Evolutionary conservation across 2,888 invertebrate species (phyloP), one percentile per base, ranked within the genome.

Genomic region (Bellardia bayeri): DNA sequence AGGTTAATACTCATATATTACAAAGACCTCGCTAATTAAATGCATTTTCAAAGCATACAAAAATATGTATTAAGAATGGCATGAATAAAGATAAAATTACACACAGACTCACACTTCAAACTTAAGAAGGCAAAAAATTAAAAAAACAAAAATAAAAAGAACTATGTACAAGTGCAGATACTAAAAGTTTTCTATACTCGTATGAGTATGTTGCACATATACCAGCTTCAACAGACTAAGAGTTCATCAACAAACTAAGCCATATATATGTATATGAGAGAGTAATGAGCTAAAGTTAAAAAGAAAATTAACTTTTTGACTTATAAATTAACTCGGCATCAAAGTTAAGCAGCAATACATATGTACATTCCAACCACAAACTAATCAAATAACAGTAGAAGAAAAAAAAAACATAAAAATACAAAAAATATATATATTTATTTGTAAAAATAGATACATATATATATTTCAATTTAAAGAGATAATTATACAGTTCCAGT

Each of bases 11-110:
- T 66, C 56, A 64, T 78, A 78, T 51, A 74, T 81, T 78, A 74
- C 87, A 81, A 87, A 87, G 78, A 84, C 87, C 78, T 69, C 81
- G 76, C 84, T 87, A 87, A 87, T 87, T 87, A 87, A 87, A 87
- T 87, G 81, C 84, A 87, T 84, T 87, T 82, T 61, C 66, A 74
- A 86, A 76, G 45, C 49, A 56, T 11, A 14, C n/a, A 45, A 58
- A 45, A 68, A 61, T 23, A 33, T 51, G 33, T 54, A 79, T 23
- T 63, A 68, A 71, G 40, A 66, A 40, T 66, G 49, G 9, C 13
- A 79, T 72, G 56, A 84, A 80, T 66, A 78, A 7, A 84, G 79
- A 84, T 84, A 84, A 74, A 79, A 80, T 84, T 68, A 68, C 69
- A 76, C 51, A 82, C 45, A 72, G 49, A 66, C 42, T 56, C 78